Evolutionary conservation across 35 echinoderm and acorn worm species (phyloP).

Genomic region (Anneissia japonica): DNA sequence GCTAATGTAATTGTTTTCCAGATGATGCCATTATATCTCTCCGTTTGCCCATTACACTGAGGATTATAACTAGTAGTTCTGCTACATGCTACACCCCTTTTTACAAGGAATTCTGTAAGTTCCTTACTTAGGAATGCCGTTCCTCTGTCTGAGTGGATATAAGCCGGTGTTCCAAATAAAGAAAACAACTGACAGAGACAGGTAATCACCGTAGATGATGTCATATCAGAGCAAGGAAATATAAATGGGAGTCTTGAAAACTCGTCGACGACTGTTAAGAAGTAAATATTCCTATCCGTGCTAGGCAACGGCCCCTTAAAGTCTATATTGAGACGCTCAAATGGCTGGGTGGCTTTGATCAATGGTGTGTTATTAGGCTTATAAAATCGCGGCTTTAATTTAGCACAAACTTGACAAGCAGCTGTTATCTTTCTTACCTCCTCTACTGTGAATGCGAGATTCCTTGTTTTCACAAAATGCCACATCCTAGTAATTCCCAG

Average conservation of each 20-base stretch:
- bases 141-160: conserved; percentile 26
- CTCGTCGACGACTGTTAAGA: conserved; percentile 32
- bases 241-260: conserved; percentile 33
- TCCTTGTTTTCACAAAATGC: conserved; percentile 21
- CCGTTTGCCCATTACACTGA: conserved; percentile 8
- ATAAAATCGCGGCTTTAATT: conserved; percentile 35
- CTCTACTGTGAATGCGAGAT: conserved; percentile 12
- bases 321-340: conserved; percentile 27
- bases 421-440: conserved; percentile 27
- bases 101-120: conserved; percentile 20
- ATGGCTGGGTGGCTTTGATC: conserved; percentile 27
- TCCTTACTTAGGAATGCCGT: conserved; percentile 33
- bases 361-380: conserved; percentile 23
- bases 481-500: conserved; percentile 34
- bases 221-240: conserved; percentile 34
- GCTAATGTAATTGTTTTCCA: conserved; percentile 37
- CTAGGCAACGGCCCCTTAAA: conserved; percentile 33
- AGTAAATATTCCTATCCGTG: conserved; percentile 28
- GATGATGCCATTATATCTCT: conserved; percentile 35
- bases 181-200: conserved; percentile 34
- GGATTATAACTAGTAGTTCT: conserved; percentile 38
- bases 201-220: conserved; percentile 30
- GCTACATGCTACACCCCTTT: conserved; percentile 33
- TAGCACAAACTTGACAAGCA: conserved; percentile 25
- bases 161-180: conserved; percentile 35